Conservation (phyloP, 2,797 vertebrate genomes). For the Erithacus rubecula region DNA sequence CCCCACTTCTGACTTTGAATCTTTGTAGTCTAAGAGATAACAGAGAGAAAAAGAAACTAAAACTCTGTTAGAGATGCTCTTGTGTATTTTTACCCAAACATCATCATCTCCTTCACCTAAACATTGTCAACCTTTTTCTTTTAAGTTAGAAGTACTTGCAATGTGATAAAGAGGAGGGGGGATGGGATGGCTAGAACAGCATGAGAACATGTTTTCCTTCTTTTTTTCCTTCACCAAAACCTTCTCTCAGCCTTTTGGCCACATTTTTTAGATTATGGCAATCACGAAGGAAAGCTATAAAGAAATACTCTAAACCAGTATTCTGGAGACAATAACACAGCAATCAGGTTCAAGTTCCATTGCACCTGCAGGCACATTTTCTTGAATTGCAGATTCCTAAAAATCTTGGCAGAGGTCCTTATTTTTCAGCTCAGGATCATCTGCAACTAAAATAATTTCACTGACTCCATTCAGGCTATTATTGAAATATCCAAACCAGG, state of each 20-base stretch:
- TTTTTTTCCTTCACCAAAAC: background rate
- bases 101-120: background rate
- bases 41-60: background rate
- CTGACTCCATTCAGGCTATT: conserved; percentile 25
- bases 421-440: conserved; percentile 60
- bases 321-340: conserved; percentile 27
- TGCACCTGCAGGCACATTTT: conserved; percentile 41
- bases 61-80: background rate
- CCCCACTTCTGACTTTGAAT: background rate
- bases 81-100: background rate
- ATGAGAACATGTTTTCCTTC: background rate
- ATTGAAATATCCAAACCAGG: conserved; percentile 37
- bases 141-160: background rate
- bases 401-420: conserved; percentile 25
- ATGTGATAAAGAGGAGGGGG: background rate
- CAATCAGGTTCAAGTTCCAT: conserved; percentile 30
- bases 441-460: conserved; percentile 55
- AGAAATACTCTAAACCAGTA: conserved; percentile 4
- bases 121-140: background rate
- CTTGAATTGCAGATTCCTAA: conserved; percentile 41
- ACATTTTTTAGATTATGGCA: background rate
- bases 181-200: background rate
- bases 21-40: background rate
- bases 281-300: background rate
- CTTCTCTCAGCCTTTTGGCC: background rate